These are phyloP conservation scores for Nymphalis c-album DNA, from an alignment of 2,888 invertebrate species.

Conservation along the genomic window DNA sequence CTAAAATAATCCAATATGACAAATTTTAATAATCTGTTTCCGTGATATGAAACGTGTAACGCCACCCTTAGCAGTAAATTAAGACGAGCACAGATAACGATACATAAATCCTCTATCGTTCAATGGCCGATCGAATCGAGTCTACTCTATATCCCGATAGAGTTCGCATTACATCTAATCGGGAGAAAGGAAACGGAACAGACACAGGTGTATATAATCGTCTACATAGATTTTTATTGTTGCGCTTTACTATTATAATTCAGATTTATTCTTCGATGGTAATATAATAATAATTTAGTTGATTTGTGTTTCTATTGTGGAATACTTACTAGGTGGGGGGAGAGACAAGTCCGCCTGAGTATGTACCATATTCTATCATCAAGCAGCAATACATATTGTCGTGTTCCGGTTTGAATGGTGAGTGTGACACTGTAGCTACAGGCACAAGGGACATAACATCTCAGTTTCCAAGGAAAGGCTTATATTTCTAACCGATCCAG, in stretches of 20 bases:
- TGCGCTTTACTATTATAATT: not conserved
- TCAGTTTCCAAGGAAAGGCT: too few species aligned
- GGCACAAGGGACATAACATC: too few species aligned
- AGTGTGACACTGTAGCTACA: too few species aligned
- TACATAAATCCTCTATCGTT: slow-evolving; percentile 50
- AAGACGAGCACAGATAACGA: slow-evolving; percentile 46
- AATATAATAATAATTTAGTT: too few species aligned
- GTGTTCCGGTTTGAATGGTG: too few species aligned
- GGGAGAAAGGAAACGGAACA: slow-evolving; percentile 9
- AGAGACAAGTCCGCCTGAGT: too few species aligned
- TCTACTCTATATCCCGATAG: slow-evolving; percentile 29
- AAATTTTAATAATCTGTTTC: not conserved
- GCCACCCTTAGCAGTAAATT: slow-evolving; percentile 47
- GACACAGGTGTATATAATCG: not conserved
- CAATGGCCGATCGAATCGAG: slow-evolving; percentile 46
- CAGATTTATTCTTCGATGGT: not conserved
- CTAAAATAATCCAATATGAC: too few species aligned
- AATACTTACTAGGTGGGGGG: too few species aligned
- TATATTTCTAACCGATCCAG: too few species aligned
- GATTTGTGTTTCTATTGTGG: too few species aligned
- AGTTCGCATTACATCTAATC: slow-evolving; percentile 29
- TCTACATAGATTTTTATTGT: not conserved
- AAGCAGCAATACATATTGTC: too few species aligned
- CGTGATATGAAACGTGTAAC: slow-evolving; percentile 27
- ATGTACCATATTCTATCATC: too few species aligned